These are phyloP conservation scores for Falco punctatus DNA, from an alignment of 2,113 vertebrate genomes.

Conservation along the genomic window DNA sequence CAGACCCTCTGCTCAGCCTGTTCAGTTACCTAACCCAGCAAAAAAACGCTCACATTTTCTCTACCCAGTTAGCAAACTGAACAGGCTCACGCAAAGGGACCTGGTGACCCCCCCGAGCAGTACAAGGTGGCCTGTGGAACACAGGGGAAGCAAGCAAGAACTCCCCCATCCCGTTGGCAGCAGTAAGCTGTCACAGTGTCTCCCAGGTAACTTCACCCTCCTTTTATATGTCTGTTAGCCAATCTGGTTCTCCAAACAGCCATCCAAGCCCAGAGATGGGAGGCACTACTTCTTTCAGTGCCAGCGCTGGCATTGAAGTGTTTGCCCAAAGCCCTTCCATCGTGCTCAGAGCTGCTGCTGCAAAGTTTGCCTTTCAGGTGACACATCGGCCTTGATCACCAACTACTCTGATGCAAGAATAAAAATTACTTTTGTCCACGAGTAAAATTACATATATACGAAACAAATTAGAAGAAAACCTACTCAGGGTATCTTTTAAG, in stretches of 20 bases:
- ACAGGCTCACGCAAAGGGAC: not conserved
- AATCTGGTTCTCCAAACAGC: not conserved
- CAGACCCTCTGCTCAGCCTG: not conserved
- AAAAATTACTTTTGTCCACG: not conserved
- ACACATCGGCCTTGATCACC: not conserved
- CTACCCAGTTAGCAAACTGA: not conserved
- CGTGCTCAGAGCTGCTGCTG: not conserved
- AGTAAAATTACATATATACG: fast-evolving
- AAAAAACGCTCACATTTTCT: not conserved
- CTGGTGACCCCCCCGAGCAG: not conserved
- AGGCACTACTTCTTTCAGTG: not conserved
- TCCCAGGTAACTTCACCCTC: not conserved
- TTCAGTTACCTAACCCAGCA: not conserved
- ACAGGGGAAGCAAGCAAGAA: not conserved
- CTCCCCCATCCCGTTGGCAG: not conserved
- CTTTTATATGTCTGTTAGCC: not conserved
- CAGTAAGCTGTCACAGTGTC: not conserved
- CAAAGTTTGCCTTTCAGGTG: constrained; percentile 16
- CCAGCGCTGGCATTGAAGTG: not conserved
- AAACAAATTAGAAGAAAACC: not conserved
- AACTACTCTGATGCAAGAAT: not conserved
- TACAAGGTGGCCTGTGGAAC: not conserved
- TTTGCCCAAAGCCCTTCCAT: not conserved
- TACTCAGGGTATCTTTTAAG: not conserved
- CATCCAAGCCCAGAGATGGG: not conserved